Evolutionary conservation across 2,797 vertebrate species (phyloP), one percentile per base, ranked within the genome.

Genomic region (Sebastes nivosus): DNA sequence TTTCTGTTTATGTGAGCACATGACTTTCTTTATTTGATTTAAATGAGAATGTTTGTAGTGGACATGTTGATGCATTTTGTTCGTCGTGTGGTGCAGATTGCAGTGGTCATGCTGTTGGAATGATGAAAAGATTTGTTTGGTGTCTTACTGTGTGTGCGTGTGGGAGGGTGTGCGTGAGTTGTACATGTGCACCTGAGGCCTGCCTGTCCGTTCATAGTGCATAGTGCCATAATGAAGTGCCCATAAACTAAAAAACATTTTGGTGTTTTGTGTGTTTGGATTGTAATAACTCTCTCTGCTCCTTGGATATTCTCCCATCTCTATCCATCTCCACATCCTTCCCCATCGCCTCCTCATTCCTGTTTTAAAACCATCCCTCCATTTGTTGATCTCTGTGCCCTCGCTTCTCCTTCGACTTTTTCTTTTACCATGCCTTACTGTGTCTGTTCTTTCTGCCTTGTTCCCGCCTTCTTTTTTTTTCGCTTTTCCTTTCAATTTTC

Each of bases 1-100:
- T 94, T 94, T 95, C 87, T 95, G 94, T 94, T 91, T 95, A 87
- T 95, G 94, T 95, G 91, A 95, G 94, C 91, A 89, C 87, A 89
- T 89, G 60, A 85, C 67, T 78, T 86, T 86, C 18, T 91, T 86
- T 78, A 63, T 92, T 91, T 93, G 36, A 85, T 87, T 91, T 90
- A 59, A 68, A 83, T 64, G 78, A 85, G 79, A 88, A 86, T 88
- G 85, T 76, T 79, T 89, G 67, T 84, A 46, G 83, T 88, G 70
- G 75, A 86, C 66, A 32, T 79, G 72, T 86, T 58, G 61, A 82
- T 91, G 80, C 82, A 87, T 90, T 93, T 86, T 83, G 66, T 72
- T 77, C 20, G 30, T 85, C 77, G 20, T 87, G 80, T 87, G 42
- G 78, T 89, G 85, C 52, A 83, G 83, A 87, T 80, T 65, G 76